A percentile compares a stretch with the other conserved stretches of the same genome.
Evolutionary conservation across 2,888 invertebrate genomes (phyloP).

Genomic region (Volucella bombylans): DNA sequence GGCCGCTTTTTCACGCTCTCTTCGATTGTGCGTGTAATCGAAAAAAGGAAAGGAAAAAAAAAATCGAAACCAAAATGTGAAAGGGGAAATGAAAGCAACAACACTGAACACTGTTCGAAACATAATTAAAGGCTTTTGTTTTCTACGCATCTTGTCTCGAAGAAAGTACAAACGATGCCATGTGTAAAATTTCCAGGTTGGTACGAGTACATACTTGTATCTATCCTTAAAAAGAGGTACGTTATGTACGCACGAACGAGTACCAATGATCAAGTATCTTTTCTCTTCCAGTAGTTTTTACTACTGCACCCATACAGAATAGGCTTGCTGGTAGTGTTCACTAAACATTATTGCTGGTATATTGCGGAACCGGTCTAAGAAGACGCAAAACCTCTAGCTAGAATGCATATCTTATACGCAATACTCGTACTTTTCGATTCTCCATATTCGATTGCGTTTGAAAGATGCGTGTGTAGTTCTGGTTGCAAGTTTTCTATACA

Average conservation of each 20-base stretch:
- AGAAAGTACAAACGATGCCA: slow-evolving; percentile 33
- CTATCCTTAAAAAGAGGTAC: not conserved
- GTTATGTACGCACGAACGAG: not conserved
- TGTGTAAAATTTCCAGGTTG: not conserved
- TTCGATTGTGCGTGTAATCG: slow-evolving; percentile 48
- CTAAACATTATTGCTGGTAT: not conserved
- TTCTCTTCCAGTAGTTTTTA: not conserved
- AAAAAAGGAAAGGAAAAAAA: not conserved
- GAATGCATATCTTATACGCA: slow-evolving; percentile 17
- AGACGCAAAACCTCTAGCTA: slow-evolving; percentile 22
- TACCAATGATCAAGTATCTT: not conserved
- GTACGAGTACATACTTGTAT: not conserved
- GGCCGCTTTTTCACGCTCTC: slow-evolving; percentile 32
- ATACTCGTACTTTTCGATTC: slow-evolving; percentile 24
- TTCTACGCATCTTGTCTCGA: slow-evolving; percentile 19
- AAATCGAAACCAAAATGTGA: slow-evolving; percentile 35
- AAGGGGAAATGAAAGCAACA: slow-evolving; percentile 53
- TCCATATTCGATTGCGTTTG: slow-evolving; percentile 37
- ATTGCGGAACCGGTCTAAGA: slow-evolving; percentile 29
- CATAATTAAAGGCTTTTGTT: slow-evolving; percentile 38
- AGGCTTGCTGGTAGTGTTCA: not conserved
- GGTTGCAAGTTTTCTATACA: not conserved
- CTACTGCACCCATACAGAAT: not conserved
- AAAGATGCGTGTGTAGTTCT: not conserved
- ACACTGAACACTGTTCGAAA: not conserved